phyloP scores from a whole-genome alignment of 2,797 vertebrate genomes.

The Phalloptychus januarius region DNA sequence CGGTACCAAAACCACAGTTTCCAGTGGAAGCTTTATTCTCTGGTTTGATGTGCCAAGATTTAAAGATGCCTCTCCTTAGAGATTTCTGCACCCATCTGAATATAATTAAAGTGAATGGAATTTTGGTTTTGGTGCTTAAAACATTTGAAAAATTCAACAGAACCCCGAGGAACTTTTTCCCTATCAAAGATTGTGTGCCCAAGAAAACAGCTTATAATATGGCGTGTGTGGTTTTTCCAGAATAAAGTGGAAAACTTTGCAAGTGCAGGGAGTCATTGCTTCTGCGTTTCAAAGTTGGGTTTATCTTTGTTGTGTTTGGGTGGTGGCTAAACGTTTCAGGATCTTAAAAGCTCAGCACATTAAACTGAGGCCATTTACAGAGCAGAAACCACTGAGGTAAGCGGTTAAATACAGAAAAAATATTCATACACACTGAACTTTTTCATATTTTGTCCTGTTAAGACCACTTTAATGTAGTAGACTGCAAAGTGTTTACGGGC shows the following conservation, averaged over 20 bases:
- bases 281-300: slow-evolving; percentile 1
- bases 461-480: neutral
- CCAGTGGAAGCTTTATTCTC: neutral
- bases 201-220: neutral
- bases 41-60: slow-evolving; percentile 22
- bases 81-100: slow-evolving; percentile 8
- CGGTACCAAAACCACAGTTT: slow-evolving; percentile 9
- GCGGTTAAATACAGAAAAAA: neutral
- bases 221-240: slow-evolving; percentile 4
- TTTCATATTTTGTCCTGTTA: neutral
- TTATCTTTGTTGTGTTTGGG: slow-evolving; percentile 14
- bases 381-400: neutral
- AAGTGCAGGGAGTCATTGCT: slow-evolving; percentile 4
- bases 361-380: slow-evolving; percentile 10
- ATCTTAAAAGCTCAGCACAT: slow-evolving; percentile 18
- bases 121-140: slow-evolving; percentile 4
- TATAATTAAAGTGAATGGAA: slow-evolving; percentile 5
- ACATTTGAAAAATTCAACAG: slow-evolving; percentile 3
- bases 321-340: slow-evolving; percentile 5
- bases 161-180: neutral
- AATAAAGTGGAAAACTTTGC: slow-evolving; percentile 8
- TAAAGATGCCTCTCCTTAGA: slow-evolving; percentile 22
- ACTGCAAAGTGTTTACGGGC: neutral
- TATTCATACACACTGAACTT: neutral
- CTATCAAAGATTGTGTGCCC: neutral